Evolutionary conservation across 2,113 vertebrate genomes (phyloP).

Genomic region (Triplophysa rosa): DNA sequence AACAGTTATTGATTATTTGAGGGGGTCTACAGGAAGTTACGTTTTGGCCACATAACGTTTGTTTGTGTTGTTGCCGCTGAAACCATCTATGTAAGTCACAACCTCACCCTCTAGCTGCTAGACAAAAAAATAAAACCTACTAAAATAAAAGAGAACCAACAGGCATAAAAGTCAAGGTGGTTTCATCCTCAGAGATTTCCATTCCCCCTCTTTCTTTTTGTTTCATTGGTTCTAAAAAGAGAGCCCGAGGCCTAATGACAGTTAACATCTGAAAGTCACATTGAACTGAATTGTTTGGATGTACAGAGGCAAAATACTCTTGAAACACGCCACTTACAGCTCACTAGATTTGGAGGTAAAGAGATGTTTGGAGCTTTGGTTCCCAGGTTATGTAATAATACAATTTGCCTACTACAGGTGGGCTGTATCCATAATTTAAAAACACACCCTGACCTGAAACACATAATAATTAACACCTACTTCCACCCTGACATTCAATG

Average conservation of each 20-base stretch:
- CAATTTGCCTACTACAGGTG: conserved; percentile 2
- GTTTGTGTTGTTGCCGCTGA: no score
- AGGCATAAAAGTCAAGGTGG: neutral
- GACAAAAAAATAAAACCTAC: neutral
- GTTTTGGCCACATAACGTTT: no score
- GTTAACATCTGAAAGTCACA: neutral
- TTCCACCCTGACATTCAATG: conserved; percentile 21
- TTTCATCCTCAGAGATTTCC: neutral
- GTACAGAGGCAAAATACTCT: no score
- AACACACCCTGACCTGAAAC: neutral
- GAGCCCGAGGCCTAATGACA: neutral
- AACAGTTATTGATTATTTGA: no score
- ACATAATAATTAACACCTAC: conserved; percentile 32
- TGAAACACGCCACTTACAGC: no score
- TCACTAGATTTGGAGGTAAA: no score
- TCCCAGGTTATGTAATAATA: neutral
- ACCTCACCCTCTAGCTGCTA: neutral
- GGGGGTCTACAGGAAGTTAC: no score
- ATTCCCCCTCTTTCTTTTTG: neutral
- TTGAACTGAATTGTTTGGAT: neutral
- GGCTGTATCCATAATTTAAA: neutral
- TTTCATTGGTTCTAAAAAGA: neutral
- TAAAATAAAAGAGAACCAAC: neutral
- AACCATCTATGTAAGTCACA: no score
- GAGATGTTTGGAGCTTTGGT: no score